phyloP scores from a whole-genome alignment of 2,113 vertebrate species.

The Rhinoderma darwinii region DNA sequence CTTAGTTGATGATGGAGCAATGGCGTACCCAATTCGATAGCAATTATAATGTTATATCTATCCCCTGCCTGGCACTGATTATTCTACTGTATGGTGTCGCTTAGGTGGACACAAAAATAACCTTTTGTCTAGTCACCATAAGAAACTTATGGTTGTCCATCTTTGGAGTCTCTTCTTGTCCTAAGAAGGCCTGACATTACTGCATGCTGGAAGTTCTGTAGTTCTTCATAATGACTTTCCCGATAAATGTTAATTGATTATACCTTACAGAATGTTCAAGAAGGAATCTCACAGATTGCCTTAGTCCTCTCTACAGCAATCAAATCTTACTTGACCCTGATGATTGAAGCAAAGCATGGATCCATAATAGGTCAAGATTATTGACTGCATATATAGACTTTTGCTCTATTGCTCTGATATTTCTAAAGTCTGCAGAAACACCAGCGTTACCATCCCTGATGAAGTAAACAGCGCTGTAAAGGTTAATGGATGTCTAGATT shows the following conservation, averaged over 20 bases:
- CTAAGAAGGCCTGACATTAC: background rate
- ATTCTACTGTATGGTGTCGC: too few species aligned
- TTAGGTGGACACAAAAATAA: background rate
- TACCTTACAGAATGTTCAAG: background rate
- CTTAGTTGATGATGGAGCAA: too few species aligned
- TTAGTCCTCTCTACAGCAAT: too few species aligned
- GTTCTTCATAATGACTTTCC: background rate
- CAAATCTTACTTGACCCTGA: background rate
- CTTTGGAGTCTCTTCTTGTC: background rate
- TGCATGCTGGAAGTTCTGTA: background rate
- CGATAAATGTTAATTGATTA: background rate
- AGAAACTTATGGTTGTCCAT: background rate
- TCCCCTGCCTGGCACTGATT: too few species aligned
- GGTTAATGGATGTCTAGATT: constrained; percentile 22
- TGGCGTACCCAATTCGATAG: too few species aligned
- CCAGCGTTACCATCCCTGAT: background rate
- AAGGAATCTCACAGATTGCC: background rate
- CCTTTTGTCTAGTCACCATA: background rate
- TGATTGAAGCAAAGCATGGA: background rate
- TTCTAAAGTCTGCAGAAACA: background rate
- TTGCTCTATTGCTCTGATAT: background rate
- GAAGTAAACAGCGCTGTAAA: constrained; percentile 21
- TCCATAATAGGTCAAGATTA: background rate
- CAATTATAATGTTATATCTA: too few species aligned
- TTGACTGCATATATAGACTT: background rate